Conservation (phyloP, 1,140 invertebrate genomes). For the Colletes gigas region DNA sequence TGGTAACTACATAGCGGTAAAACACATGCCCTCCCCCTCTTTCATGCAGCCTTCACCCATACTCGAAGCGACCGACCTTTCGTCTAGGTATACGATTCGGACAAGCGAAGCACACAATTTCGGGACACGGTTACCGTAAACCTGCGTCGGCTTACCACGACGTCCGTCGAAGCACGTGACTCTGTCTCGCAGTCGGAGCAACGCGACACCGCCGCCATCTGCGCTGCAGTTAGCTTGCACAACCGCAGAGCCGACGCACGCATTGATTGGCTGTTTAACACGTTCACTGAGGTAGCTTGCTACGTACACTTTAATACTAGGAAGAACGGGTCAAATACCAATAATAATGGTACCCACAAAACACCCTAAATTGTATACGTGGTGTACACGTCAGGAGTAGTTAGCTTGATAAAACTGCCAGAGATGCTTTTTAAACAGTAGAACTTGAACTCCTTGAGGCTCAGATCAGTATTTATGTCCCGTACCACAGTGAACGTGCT, state of each 20-base stretch:
- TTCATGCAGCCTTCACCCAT: constrained; percentile 63
- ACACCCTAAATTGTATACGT: too few relatives aligned
- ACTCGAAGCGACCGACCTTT: constrained; percentile 46
- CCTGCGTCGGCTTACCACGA: constrained; percentile 14
- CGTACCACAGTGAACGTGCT: too few relatives aligned
- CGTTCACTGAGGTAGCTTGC: neutral
- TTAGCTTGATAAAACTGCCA: too few relatives aligned
- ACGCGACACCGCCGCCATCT: constrained; percentile 17
- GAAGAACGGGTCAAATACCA: too few relatives aligned
- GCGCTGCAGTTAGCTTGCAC: constrained; percentile 17
- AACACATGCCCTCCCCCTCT: constrained; percentile 48
- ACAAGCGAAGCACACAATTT: constrained; percentile 43
- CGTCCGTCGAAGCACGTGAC: constrained; percentile 19
- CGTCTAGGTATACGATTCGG: constrained; percentile 32
- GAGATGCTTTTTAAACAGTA: too few relatives aligned
- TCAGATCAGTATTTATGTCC: too few relatives aligned
- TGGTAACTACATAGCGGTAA: constrained; percentile 10
- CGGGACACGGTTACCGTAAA: constrained; percentile 13
- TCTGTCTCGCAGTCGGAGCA: constrained; percentile 16
- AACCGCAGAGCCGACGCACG: neutral
- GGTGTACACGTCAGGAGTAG: too few relatives aligned
- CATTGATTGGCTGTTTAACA: neutral
- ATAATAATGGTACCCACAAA: too few relatives aligned
- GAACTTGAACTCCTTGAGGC: too few relatives aligned
- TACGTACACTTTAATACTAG: too few relatives aligned